Conservation (phyloP, 2,888 invertebrate species). For the Lithodes maja region DNA sequence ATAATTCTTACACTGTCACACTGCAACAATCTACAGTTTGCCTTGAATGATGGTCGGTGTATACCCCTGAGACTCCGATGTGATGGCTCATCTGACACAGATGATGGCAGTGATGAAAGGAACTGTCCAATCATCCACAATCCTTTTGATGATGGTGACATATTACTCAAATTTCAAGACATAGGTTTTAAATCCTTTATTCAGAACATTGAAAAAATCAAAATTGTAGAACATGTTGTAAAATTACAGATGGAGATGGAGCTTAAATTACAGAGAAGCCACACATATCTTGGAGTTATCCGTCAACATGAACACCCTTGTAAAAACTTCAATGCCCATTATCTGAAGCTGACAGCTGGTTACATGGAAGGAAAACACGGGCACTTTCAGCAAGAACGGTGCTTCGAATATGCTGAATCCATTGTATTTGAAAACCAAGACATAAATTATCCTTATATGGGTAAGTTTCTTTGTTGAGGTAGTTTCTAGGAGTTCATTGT, state of each 20-base stretch:
- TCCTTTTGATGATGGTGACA: no score
- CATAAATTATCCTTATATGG: not conserved
- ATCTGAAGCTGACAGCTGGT: not conserved
- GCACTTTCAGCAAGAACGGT: not conserved
- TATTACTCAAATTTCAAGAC: no score
- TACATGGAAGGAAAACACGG: not conserved
- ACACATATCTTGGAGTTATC: no score
- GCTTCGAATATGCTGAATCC: not conserved
- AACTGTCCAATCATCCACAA: not conserved
- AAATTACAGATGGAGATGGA: no score
- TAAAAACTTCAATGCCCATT: not conserved
- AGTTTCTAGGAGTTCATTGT: no score
- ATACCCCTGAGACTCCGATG: conserved; percentile 2
- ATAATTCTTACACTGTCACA: not conserved
- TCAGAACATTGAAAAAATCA: no score
- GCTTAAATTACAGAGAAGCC: no score
- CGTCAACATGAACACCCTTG: not conserved
- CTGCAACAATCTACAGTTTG: conserved; percentile 30
- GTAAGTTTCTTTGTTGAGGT: not conserved
- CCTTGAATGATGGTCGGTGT: conserved; percentile 10
- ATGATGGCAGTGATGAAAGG: conserved; percentile 25
- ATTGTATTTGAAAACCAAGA: not conserved
- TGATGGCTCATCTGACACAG: not conserved
- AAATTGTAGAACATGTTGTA: no score
- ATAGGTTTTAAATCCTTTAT: no score